Percentiles rank a stretch among this genome's conserved stretches.
Evolutionary conservation across 2,888 invertebrate species (phyloP).

Genomic region (Cecidostiba fungosa): DNA sequence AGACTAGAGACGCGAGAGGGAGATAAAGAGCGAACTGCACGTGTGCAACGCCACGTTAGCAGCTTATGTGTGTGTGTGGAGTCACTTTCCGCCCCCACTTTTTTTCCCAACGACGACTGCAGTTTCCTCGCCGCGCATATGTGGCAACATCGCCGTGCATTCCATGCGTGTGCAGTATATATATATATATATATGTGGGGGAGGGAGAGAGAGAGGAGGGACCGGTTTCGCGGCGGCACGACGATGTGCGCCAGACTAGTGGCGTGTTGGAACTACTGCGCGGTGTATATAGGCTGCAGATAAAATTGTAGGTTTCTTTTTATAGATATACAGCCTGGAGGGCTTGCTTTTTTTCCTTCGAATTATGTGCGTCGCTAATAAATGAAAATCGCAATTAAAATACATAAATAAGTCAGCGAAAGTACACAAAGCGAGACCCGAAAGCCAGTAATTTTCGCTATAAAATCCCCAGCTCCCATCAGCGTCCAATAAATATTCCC

Average conservation of each 20-base stretch:
- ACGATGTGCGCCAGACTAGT: neutral
- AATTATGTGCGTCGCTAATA: too few species aligned
- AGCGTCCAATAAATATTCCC: neutral
- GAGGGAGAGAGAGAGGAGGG: neutral
- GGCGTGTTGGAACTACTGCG: slow-evolving; percentile 36
- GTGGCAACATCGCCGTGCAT: slow-evolving; percentile 59
- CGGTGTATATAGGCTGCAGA: neutral
- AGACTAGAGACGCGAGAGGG: neutral
- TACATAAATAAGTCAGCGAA: too few species aligned
- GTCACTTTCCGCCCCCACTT: slow-evolving; percentile 19
- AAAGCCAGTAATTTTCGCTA: too few species aligned
- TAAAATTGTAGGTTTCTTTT: neutral
- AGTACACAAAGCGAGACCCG: too few species aligned
- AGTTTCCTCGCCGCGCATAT: neutral
- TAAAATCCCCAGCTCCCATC: too few species aligned
- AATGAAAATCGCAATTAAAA: too few species aligned
- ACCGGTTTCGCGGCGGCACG: slow-evolving; percentile 24
- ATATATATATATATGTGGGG: neutral
- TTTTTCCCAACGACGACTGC: too few species aligned
- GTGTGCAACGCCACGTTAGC: slow-evolving; percentile 18
- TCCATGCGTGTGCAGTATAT: slow-evolving; percentile 1
- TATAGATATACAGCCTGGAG: too few species aligned
- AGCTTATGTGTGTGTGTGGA: neutral
- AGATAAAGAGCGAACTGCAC: slow-evolving; percentile 26
- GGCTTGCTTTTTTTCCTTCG: too few species aligned